Percentiles rank a stretch among this genome's conserved stretches.
phyloP scores from a whole-genome alignment of 2,113 vertebrate genomes.

The Cacatua alba region DNA sequence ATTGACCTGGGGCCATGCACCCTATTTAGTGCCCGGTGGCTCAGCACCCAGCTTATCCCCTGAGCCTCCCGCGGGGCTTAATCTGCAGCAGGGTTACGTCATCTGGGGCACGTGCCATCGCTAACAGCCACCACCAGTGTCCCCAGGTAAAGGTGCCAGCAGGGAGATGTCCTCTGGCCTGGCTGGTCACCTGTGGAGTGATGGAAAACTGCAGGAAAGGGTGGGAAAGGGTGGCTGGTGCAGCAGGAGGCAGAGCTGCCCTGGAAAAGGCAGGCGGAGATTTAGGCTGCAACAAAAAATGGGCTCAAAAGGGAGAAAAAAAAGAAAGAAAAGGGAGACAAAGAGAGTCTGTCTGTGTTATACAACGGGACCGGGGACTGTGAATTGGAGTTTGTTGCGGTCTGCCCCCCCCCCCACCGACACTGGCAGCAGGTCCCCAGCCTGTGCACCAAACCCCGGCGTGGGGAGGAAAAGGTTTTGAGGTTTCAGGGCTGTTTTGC shows the following conservation, averaged over 20 bases:
- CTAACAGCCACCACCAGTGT: background rate
- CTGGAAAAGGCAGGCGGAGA: slow-evolving; percentile 8
- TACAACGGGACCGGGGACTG: background rate
- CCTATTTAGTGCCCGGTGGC: background rate
- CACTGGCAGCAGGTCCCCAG: background rate
- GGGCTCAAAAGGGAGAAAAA: background rate
- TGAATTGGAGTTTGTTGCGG: background rate
- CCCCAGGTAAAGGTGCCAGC: background rate
- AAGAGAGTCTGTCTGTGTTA: background rate
- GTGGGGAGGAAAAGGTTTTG: background rate
- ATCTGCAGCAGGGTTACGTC: background rate
- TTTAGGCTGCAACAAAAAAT: background rate
- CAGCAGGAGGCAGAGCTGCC: background rate
- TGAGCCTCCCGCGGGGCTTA: background rate
- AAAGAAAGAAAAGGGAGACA: background rate
- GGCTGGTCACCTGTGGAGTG: background rate
- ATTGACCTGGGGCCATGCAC: background rate
- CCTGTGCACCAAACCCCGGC: background rate
- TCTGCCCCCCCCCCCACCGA: background rate
- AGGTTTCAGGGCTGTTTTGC: background rate
- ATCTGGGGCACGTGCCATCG: background rate
- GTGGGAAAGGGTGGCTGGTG: background rate
- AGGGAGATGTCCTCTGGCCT: background rate
- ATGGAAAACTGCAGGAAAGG: background rate
- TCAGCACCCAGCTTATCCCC: slow-evolving; percentile 47